Evolutionary conservation across 2,888 invertebrate species (phyloP).

Genomic region (Caenorhabditis sp.): DNA sequence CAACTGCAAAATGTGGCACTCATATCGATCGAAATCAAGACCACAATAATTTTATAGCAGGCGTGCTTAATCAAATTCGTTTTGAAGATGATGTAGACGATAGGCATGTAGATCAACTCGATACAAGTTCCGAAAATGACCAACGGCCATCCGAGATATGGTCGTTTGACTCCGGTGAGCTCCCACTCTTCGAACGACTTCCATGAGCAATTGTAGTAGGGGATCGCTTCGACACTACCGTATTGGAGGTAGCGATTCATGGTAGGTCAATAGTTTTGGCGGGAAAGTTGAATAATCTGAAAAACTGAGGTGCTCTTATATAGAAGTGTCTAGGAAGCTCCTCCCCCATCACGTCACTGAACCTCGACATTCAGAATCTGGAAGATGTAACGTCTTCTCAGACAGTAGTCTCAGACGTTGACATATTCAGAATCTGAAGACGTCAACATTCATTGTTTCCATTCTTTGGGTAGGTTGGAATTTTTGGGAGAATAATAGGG

Average conservation of each 20-base stretch:
- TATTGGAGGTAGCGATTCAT: constrained; percentile 45
- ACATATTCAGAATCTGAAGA: too few species aligned
- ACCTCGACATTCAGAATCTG: too few species aligned
- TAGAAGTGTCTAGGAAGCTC: too few species aligned
- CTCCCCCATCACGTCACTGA: too few species aligned
- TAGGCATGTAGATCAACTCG: constrained; percentile 32
- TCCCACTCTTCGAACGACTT: constrained; percentile 36
- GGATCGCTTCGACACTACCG: constrained; percentile 53
- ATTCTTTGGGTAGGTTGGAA: too few species aligned
- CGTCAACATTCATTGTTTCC: too few species aligned
- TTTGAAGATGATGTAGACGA: constrained; percentile 46
- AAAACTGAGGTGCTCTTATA: too few species aligned
- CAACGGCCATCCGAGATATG: constrained; percentile 40
- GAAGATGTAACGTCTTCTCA: too few species aligned
- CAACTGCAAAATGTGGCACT: constrained; percentile 49
- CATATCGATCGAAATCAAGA: constrained; percentile 29
- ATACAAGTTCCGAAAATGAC: constrained; percentile 25
- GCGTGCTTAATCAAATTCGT: constrained; percentile 31
- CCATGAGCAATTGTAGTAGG: constrained; percentile 51
- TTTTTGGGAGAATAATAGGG: too few species aligned
- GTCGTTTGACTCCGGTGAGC: constrained; percentile 33
- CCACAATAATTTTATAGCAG: constrained; percentile 48
- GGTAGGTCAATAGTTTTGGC: too few species aligned
- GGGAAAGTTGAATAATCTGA: too few species aligned
- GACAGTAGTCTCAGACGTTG: too few species aligned